These are phyloP conservation scores for Tringa solitaria DNA, from an alignment of 2,113 vertebrate genomes.

Conservation along the genomic window DNA sequence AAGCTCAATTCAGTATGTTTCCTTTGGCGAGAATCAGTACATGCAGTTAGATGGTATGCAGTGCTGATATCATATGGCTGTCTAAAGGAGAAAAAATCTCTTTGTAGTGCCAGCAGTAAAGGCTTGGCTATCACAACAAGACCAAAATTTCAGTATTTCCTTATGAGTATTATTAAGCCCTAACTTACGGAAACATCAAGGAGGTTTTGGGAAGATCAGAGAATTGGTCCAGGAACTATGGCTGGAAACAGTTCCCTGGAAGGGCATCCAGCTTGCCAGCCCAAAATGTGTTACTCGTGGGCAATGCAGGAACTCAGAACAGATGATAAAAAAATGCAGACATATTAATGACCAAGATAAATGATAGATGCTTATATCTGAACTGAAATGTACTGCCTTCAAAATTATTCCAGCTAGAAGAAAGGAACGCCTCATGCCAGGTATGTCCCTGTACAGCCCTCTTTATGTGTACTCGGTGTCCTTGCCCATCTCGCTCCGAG, in stretches of 20 bases:
- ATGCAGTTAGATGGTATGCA: not conserved
- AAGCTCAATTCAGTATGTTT: conserved; percentile 35
- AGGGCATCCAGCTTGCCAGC: not conserved
- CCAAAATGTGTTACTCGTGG: not conserved
- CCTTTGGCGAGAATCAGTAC: not conserved
- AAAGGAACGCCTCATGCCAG: not conserved
- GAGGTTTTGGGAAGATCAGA: conserved; percentile 4
- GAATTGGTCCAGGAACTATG: not conserved
- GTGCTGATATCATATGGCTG: conserved; percentile 31
- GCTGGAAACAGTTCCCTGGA: not conserved
- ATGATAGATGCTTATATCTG: not conserved
- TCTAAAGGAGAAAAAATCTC: conserved; percentile 15
- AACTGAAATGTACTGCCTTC: not conserved
- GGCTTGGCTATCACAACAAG: not conserved
- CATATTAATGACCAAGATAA: not conserved
- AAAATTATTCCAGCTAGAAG: not conserved
- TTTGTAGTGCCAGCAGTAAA: conserved; percentile 27
- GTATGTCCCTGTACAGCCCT: not conserved
- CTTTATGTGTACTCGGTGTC: not conserved
- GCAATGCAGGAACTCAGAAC: not conserved
- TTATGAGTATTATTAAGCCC: not conserved
- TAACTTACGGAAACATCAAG: not conserved
- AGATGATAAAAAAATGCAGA: not conserved
- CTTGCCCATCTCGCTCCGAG: not conserved
- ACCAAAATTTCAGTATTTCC: not conserved